phyloP scores from a whole-genome alignment of 2,797 vertebrate species.

The Poeciliopsis turneri region DNA sequence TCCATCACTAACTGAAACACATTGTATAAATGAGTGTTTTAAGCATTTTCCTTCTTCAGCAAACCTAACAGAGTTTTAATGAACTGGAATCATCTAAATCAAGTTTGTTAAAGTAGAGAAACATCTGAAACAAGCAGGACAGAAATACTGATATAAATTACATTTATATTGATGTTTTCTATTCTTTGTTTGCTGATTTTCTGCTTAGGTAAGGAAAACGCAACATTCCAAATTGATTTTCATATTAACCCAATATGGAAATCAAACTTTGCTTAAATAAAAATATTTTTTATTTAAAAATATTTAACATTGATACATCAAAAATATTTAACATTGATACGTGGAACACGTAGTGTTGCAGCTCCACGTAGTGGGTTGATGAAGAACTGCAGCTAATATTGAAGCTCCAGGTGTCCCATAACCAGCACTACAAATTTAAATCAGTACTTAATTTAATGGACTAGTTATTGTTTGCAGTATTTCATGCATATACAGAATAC shows the following conservation, averaged over 20 bases:
- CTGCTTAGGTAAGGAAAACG: background rate
- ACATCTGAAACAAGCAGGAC: no score
- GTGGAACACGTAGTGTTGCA: background rate
- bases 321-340: background rate
- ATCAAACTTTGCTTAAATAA: background rate
- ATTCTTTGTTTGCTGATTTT: background rate
- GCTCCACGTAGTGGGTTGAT: background rate
- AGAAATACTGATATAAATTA: no score
- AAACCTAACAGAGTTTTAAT: no score
- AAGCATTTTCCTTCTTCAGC: no score
- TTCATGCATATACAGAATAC: no score
- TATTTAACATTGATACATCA: background rate
- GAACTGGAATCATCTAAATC: no score
- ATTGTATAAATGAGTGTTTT: background rate
- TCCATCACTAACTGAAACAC: background rate
- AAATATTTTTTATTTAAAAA: background rate
- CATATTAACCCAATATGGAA: background rate
- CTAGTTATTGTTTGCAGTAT: no score
- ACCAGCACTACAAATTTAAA: background rate
- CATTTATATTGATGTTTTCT: background rate
- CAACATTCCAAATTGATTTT: background rate
- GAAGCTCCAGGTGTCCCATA: background rate
- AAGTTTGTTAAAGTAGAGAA: no score
- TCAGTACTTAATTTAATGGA: background rate
- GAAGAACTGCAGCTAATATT: background rate